Evolutionary conservation across 2,113 vertebrate species (phyloP).

Genomic region (Proterorhinus semilunaris): DNA sequence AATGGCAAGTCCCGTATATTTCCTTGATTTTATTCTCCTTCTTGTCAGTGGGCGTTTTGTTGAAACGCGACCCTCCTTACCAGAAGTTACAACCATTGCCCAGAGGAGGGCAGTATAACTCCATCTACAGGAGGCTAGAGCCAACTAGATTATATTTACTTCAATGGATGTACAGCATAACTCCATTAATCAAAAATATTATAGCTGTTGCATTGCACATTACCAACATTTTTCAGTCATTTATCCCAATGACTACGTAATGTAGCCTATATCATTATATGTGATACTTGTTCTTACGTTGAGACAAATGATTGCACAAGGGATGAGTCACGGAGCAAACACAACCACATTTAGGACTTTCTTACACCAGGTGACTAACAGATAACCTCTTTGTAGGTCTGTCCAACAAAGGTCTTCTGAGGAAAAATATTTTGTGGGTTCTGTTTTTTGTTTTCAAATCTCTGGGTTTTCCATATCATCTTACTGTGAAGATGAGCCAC

Average conservation of each 20-base stretch:
- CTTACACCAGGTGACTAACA: background rate
- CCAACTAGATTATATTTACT: too few species aligned
- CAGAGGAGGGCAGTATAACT: slow-evolving; percentile 55
- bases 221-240: too few species aligned
- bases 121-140: background rate
- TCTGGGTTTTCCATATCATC: background rate
- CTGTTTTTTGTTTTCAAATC: background rate
- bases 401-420: background rate
- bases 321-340: slow-evolving; percentile 27
- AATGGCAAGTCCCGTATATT: background rate
- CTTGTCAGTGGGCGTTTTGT: background rate
- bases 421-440: background rate
- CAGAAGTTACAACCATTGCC: slow-evolving; percentile 1
- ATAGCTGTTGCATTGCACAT: background rate
- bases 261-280: background rate
- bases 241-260: too few species aligned
- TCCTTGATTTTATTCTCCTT: background rate
- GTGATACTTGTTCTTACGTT: background rate
- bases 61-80: background rate
- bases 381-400: background rate
- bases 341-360: background rate
- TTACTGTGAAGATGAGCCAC: background rate
- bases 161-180: background rate
- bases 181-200: background rate
- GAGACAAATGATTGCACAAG: slow-evolving; percentile 24